Base-by-base conservation (phyloP, 2,888 invertebrate species). In the Diaperis boleti region DNA sequence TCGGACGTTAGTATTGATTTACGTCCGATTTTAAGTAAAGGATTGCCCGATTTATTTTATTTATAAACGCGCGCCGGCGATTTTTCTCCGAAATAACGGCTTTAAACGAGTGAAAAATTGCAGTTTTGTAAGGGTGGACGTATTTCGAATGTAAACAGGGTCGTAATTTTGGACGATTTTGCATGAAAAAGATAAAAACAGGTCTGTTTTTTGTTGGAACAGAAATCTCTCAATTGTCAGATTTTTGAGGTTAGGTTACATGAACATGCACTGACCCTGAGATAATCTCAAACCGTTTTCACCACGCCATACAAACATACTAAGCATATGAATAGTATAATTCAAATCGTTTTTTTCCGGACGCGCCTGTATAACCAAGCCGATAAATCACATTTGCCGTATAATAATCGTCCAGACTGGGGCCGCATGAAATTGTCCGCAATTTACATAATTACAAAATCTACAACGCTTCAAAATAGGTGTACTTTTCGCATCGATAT, bases 11-110 rank as follows among this genome's bases (percentile, higher is more conserved):
- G 68, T 68, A 68, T 68, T 68, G 68, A 68, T 68, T 68, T 68
- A 68, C 59, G 68, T 68, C 65, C 62, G 61, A 68, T 68, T 66
- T 62, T 68, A 66, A 68, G 66, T 68, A 68, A 68, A 56, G 61
- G 66, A 66, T 66, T 54, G 65, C 62, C 22, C 67, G 64, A 67
- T 67, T 67, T 65, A 64, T 67, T 65, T 64, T 67, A 67, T 67
- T 67, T 67, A 67, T 65, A 67, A 63, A 63, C 45, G 65, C 60
- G 42, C 49, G 20, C 35, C 31, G 57, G 67, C 54, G 67, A 67
- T 67, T 65, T 67, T 65, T 67, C 67, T 65, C 52, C 50, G 18
- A 65, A 65, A 65, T 62, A 65, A 67, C 60, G 49, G 55, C 37
- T 60, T 45, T 45, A 60, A 60, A 33, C 42, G 35, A 52, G 26